These are phyloP conservation scores for Phrynocephalus vlangalii DNA, from an alignment of 2,797 vertebrate genomes.

Conservation along the genomic window DNA sequence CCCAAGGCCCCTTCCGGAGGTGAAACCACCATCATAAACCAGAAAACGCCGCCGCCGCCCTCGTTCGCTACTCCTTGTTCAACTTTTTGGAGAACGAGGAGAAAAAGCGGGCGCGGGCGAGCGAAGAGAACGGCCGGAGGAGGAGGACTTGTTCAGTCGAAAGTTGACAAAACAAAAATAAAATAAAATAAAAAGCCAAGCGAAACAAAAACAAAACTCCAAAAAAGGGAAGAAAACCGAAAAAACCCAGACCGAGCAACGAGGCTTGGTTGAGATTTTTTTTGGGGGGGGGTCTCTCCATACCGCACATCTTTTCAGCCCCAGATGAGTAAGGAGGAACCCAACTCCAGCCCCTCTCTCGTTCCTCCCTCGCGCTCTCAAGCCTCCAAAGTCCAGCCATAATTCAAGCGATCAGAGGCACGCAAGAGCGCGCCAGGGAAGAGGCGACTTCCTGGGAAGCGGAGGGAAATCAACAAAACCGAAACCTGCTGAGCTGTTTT, in stretches of 20 bases:
- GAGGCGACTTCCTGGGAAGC: not conserved
- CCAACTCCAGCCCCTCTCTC: not conserved
- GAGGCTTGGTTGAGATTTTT: not conserved
- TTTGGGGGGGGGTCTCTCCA: not conserved
- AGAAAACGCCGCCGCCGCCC: not conserved
- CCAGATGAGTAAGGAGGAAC: not conserved
- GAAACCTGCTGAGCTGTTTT: not conserved
- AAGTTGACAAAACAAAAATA: not conserved
- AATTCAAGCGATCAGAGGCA: slow-evolving; percentile 36
- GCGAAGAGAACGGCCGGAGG: not conserved
- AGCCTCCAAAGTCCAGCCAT: slow-evolving; percentile 26
- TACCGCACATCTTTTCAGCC: not conserved
- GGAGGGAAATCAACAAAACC: not conserved
- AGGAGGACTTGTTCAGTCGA: not conserved
- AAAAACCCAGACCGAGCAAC: not conserved
- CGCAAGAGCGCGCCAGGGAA: not conserved
- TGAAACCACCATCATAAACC: not conserved
- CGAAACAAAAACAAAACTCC: not conserved
- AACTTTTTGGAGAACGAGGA: not conserved
- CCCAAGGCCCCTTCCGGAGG: not conserved
- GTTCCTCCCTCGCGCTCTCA: not conserved
- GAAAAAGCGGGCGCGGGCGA: not conserved
- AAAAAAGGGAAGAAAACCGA: too few relatives aligned
- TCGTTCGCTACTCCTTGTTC: not conserved
- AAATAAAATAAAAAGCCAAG: not conserved